These are phyloP conservation scores for Megathymus violae DNA, from an alignment of 1,140 invertebrate genomes.

Conservation along the genomic window DNA sequence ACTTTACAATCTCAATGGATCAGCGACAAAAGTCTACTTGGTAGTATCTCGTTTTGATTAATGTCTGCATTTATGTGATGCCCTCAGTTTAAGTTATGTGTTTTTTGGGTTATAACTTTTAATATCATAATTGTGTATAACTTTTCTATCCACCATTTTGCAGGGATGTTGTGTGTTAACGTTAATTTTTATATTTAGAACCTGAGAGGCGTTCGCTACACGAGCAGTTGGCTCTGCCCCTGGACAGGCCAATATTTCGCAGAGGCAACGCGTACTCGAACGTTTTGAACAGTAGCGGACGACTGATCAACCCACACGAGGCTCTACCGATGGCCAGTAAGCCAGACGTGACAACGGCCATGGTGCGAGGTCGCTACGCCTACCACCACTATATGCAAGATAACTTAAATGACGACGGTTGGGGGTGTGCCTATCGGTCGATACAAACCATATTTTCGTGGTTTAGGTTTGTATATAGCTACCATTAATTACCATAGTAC, in stretches of 20 bases:
- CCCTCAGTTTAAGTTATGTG: too few species aligned
- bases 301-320: conserved; percentile 90
- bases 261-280: conserved; percentile 86
- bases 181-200: conserved; percentile 75
- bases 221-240: conserved; percentile 87
- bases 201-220: conserved; percentile 87
- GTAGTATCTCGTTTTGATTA: too few species aligned
- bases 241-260: conserved; percentile 88
- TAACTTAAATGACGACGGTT: conserved; percentile 96
- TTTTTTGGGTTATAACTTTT: too few species aligned
- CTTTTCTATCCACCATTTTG: too few species aligned
- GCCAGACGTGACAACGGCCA: conserved; percentile 67
- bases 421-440: conserved; percentile 99
- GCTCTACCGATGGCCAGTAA: conserved; percentile 46
- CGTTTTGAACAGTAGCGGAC: conserved; percentile 70
- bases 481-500: conserved; percentile 4
- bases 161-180: too few species aligned
- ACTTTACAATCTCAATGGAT: too few species aligned
- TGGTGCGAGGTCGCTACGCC: conserved; percentile 94
- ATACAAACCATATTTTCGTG: conserved; percentile 98
- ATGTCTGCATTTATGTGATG: too few species aligned
- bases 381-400: conserved; percentile 99
- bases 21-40: too few species aligned
- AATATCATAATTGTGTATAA: too few species aligned
- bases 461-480: conserved; percentile 88